These are phyloP conservation scores for Ectemnius continuus DNA, from an alignment of 2,888 invertebrate species.

Conservation along the genomic window DNA sequence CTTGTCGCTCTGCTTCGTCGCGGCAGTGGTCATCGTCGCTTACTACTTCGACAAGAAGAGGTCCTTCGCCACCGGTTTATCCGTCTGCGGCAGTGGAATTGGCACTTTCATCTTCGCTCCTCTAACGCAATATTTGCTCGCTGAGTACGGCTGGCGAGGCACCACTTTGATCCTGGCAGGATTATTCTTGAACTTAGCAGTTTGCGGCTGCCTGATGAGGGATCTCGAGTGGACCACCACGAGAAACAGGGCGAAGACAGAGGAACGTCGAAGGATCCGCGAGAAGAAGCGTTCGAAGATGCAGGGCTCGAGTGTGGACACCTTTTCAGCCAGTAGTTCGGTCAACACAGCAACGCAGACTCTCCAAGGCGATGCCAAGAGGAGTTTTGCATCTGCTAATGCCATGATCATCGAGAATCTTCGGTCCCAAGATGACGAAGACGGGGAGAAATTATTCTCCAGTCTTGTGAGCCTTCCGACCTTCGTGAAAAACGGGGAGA, in stretches of 20 bases:
- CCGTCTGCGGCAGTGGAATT: constrained; percentile 92
- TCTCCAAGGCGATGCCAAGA: constrained; percentile 74
- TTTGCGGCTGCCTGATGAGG: constrained; percentile 90
- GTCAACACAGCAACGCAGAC: constrained; percentile 81
- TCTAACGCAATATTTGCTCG: constrained; percentile 85
- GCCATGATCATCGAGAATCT: constrained; percentile 76
- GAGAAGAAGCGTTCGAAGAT: constrained; percentile 81
- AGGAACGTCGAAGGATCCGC: constrained; percentile 82
- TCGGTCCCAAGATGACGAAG: constrained; percentile 69
- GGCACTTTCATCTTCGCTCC: constrained; percentile 94
- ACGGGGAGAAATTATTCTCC: constrained; percentile 82
- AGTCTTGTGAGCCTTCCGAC: constrained; percentile 93
- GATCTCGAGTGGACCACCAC: constrained; percentile 85
- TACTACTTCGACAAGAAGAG: constrained; percentile 92
- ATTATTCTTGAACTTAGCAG: constrained; percentile 88
- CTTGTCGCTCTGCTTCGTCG: constrained; percentile 91
- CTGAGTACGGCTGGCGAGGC: constrained; percentile 90
- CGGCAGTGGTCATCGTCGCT: constrained; percentile 94
- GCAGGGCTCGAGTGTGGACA: constrained; percentile 84
- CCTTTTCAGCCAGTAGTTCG: constrained; percentile 84
- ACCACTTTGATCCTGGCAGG: constrained; percentile 90
- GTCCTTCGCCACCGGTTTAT: constrained; percentile 91
- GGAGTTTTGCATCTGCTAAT: constrained; percentile 71
- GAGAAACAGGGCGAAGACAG: constrained; percentile 82
- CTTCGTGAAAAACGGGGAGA: constrained; percentile 88